Base-by-base conservation (phyloP, 2,888 invertebrate genomes). In the Tetropium fuscum region DNA sequence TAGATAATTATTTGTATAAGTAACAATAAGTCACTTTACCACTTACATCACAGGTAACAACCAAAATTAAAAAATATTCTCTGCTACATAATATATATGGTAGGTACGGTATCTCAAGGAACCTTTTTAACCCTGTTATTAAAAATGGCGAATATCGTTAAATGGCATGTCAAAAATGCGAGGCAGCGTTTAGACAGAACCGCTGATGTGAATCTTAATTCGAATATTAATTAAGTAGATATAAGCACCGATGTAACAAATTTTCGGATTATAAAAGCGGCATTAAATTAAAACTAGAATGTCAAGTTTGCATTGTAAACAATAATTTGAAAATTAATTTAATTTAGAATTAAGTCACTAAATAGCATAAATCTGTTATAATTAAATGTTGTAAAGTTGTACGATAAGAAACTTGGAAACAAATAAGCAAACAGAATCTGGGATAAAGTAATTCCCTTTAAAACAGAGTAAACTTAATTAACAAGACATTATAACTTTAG, bases 401-500 rank as follows among this genome's bases (percentile, higher is more conserved):
- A 56, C 59, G 71, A 69, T 70, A 71, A 67, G 69, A 69, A 68
- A 67, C 48, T 69, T 63, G 40, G 51, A 40, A 40, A 51, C 63
- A 66, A 66, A 66, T 63, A 63, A 63, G 63, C 63, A 60, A 63
- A 73, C 71, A 71, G 71, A 73, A 69, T 73, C 65, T 60, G 15
- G 64, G 63, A 65, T 67, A 62, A 69, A 68, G 64, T 65, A 58
- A 65, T 64, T 64, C 55, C 58, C 41, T 58, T 60, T 45, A 49
- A 66, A 68, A 69, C 69, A 67, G 67, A 64, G 73, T 69, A 72
- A 78, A 79, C 74, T 80, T 77, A 78, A 79, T 80, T 79, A 79
- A 79, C 77, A 79, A 77, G 77, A 79, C 75, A 78, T 80, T 77
- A 78, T 76, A 78, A 78, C 71, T 78, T 77, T 73, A 71, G 69